Evolutionary conservation across 2,888 invertebrate species (phyloP).

Genomic region (Eupithecia subumbrata): DNA sequence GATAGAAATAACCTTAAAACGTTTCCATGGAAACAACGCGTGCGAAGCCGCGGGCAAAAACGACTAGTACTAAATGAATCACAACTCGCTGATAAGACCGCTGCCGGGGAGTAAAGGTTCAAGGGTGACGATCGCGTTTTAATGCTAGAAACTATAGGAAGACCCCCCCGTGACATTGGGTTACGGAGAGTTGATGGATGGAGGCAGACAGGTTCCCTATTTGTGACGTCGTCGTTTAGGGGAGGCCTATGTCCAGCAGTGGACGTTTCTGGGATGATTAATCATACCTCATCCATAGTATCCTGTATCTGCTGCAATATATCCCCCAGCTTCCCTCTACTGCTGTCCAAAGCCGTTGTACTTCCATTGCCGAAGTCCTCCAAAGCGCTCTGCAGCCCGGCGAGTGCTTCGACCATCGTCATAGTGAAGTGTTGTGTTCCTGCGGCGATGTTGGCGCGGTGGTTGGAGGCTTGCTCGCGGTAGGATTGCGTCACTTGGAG

Average conservation of each 20-base stretch:
- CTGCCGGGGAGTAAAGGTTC: too few species aligned
- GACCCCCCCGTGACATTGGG: too few species aligned
- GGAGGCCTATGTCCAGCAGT: background rate
- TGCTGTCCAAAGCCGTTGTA: conserved; percentile 52
- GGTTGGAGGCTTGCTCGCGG: conserved; percentile 53
- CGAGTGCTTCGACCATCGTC: conserved; percentile 42
- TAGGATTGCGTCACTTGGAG: conserved; percentile 61
- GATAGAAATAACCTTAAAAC: too few species aligned
- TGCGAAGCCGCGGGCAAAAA: too few species aligned
- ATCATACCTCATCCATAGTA: conserved; percentile 57
- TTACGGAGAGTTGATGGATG: too few species aligned
- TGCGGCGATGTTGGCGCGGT: conserved; percentile 49
- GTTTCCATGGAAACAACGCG: too few species aligned
- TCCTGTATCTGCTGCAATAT: conserved; percentile 55
- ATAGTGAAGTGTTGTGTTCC: conserved; percentile 45
- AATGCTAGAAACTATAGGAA: too few species aligned
- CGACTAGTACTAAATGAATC: too few species aligned
- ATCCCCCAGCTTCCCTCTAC: conserved; percentile 57
- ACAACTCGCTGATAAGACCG: too few species aligned
- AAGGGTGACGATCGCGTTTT: too few species aligned
- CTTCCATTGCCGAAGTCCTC: conserved; percentile 57
- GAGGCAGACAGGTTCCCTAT: background rate
- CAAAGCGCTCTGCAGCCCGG: conserved; percentile 47
- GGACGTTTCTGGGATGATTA: background rate
- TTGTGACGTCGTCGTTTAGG: background rate